phyloP scores from a whole-genome alignment of 2,888 invertebrate species.

The Amorpha juglandis region DNA sequence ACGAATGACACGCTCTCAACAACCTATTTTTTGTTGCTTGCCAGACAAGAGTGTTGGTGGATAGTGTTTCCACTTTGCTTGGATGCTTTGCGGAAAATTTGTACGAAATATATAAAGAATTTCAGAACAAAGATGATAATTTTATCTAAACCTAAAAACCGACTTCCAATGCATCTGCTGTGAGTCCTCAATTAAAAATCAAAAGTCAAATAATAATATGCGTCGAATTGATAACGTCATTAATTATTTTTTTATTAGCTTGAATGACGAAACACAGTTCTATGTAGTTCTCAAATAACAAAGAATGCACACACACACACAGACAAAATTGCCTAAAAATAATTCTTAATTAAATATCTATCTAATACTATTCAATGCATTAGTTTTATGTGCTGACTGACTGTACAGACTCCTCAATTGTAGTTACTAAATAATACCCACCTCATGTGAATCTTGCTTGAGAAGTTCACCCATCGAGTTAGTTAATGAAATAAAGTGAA shows the following conservation, averaged over 20 bases:
- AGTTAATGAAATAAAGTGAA: constrained; percentile 65
- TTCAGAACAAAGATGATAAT: neutral
- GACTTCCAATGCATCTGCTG: neutral
- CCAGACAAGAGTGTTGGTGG: constrained; percentile 26
- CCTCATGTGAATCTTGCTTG: constrained; percentile 20
- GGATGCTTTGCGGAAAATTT: neutral
- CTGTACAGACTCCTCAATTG: no score
- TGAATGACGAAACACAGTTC: no score
- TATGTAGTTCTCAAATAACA: no score
- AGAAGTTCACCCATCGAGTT: constrained; percentile 46
- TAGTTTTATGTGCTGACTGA: no score
- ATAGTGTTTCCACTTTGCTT: constrained; percentile 14
- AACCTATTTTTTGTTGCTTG: constrained; percentile 55
- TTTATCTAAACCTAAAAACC: constrained; percentile 26
- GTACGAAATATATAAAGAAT: neutral
- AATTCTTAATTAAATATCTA: no score
- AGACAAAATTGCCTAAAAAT: no score
- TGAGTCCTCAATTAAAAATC: no score
- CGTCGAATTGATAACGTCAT: no score
- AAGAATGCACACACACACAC: no score
- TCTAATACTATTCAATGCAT: no score
- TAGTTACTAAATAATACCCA: neutral
- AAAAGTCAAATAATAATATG: no score
- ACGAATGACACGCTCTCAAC: constrained; percentile 75
- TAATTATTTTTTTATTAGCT: no score